Percentiles rank a stretch among this genome's conserved stretches.
These are phyloP conservation scores for Netelia fuscicornis DNA, from an alignment of 2,888 invertebrate genomes.

Conservation along the genomic window DNA sequence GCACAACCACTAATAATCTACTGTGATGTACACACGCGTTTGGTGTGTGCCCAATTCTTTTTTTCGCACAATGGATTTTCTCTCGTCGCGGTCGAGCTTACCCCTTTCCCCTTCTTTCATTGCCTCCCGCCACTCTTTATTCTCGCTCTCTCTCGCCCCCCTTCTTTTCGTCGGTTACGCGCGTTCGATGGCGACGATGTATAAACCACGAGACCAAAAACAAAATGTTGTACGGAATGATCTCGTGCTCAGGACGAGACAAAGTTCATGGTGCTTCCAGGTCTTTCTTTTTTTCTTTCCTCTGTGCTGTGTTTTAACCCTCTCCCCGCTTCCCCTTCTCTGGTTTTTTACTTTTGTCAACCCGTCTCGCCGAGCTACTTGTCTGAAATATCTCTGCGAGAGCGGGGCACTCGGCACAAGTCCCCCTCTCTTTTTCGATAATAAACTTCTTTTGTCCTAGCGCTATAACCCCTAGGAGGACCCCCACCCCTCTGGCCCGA, in stretches of 20 bases:
- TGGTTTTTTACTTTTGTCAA: conserved; percentile 61
- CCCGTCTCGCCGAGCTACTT: conserved; percentile 65
- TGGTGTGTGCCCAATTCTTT: conserved; percentile 76
- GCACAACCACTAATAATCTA: conserved; percentile 13
- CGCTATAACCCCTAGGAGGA: conserved; percentile 62
- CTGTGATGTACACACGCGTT: conserved; percentile 28
- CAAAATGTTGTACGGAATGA: conserved; percentile 48
- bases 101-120: conserved; percentile 47
- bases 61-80: conserved; percentile 76
- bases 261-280: conserved; percentile 37
- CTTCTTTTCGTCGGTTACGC: conserved; percentile 46
- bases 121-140: conserved; percentile 12
- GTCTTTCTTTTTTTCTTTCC: conserved; percentile 6
- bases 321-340: conserved; percentile 30
- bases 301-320: conserved; percentile 47
- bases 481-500: conserved; percentile 56
- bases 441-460: conserved; percentile 81
- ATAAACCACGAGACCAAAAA: conserved; percentile 38
- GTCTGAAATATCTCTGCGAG: conserved; percentile 66
- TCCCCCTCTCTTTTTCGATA: conserved; percentile 66
- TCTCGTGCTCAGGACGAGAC: conserved; percentile 38
- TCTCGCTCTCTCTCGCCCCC: conserved; percentile 9
- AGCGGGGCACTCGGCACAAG: conserved; percentile 48
- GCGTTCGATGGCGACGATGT: conserved; percentile 35
- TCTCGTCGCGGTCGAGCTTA: conserved; percentile 45